These are phyloP conservation scores for Dioctria linearis DNA, from an alignment of 2,888 invertebrate genomes.

Conservation along the genomic window DNA sequence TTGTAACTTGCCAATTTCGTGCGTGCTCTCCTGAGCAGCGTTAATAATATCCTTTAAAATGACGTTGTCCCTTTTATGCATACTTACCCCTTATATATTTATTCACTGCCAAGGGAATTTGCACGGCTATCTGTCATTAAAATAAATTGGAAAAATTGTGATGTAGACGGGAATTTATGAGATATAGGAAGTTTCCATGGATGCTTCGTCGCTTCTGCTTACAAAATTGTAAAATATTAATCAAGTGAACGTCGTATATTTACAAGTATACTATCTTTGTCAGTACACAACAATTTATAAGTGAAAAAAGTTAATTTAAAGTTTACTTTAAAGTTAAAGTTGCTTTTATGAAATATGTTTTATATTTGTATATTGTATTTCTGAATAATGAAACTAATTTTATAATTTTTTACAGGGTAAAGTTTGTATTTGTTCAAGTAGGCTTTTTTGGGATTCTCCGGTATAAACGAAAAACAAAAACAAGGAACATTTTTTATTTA, in stretches of 20 bases:
- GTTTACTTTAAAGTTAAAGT: too few relatives aligned
- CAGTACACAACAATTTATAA: too few relatives aligned
- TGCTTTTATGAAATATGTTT: too few relatives aligned
- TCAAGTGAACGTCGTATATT: neutral
- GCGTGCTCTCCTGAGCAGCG: neutral
- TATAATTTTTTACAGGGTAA: too few relatives aligned
- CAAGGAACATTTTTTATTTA: too few relatives aligned
- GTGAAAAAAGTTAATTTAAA: too few relatives aligned
- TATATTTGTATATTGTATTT: too few relatives aligned
- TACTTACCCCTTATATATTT: constrained; percentile 38
- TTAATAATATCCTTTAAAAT: constrained; percentile 30
- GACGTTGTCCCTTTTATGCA: constrained; percentile 26
- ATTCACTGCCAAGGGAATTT: constrained; percentile 5
- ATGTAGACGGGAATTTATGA: constrained; percentile 37
- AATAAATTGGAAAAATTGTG: constrained; percentile 39
- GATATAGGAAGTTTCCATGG: constrained; percentile 30
- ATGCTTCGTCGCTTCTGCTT: constrained; percentile 8
- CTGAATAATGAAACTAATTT: too few relatives aligned
- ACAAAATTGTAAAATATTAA: constrained; percentile 23
- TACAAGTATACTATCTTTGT: too few relatives aligned
- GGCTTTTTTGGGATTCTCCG: too few relatives aligned
- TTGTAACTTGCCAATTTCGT: constrained; percentile 12
- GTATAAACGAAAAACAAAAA: too few relatives aligned
- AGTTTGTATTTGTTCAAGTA: too few relatives aligned
- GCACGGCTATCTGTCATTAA: constrained; percentile 25